Percentiles rank a stretch among this genome's conserved stretches.
Evolutionary conservation across 2,888 invertebrate genomes (phyloP).

Genomic region (Zaprionus obscuricornis): DNA sequence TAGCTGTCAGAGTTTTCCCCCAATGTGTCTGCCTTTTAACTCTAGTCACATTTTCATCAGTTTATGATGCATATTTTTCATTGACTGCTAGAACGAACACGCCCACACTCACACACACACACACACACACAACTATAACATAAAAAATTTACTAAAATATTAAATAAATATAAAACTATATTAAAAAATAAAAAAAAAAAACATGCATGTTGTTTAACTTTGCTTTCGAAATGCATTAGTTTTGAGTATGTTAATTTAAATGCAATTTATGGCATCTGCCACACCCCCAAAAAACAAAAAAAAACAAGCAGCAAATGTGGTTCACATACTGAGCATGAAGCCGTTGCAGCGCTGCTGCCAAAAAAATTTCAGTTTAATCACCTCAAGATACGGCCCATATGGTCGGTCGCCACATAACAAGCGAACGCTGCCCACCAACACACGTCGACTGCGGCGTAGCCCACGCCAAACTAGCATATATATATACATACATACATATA

Average conservation of each 20-base stretch:
- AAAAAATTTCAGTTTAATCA: constrained; percentile 76
- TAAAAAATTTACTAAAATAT: no score
- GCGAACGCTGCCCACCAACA: constrained; percentile 56
- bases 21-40: no score
- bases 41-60: no score
- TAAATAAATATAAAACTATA: no score
- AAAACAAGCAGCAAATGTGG: constrained; percentile 39
- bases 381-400: constrained; percentile 62
- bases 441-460: constrained; percentile 31
- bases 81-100: no score
- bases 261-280: constrained; percentile 61
- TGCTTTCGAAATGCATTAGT: constrained; percentile 15
- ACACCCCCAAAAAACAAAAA: constrained; percentile 32
- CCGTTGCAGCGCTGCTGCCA: constrained; percentile 71
- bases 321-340: constrained; percentile 48
- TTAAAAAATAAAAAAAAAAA: no score
- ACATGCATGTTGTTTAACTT: neutral
- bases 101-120: no score
- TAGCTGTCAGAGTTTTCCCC: neutral
- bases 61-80: no score
- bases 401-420: constrained; percentile 36
- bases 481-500: no score
- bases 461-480: constrained; percentile 40
- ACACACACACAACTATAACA: no score
- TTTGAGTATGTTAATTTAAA: constrained; percentile 18